phyloP scores from a whole-genome alignment of 1,140 invertebrate species.

The Eulimnadia texana region DNA sequence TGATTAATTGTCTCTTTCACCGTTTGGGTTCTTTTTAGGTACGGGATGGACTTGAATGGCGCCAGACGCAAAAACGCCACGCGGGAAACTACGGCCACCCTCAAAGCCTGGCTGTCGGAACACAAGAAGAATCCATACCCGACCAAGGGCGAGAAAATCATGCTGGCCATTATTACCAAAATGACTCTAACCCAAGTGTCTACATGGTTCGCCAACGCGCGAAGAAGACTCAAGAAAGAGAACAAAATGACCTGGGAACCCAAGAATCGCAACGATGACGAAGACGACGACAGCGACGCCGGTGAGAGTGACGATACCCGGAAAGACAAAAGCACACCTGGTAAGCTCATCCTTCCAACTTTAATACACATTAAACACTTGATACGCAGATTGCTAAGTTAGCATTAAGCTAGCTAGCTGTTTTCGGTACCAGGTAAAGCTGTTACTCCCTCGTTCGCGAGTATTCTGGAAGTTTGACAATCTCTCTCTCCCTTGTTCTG shows the following conservation, averaged over 20 bases:
- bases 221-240: conserved; percentile 47
- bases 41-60: conserved; percentile 78
- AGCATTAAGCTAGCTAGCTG: neutral
- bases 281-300: conserved; percentile 28
- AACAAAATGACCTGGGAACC: conserved; percentile 55
- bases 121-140: conserved; percentile 93
- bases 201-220: conserved; percentile 54
- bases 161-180: conserved; percentile 96
- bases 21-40: conserved; percentile 39
- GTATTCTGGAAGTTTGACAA: neutral
- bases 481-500: neutral
- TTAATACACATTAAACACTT: conserved; percentile 28
- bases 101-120: conserved; percentile 86
- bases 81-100: conserved; percentile 85
- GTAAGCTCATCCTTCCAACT: conserved; percentile 44
- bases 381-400: too few relatives aligned
- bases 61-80: conserved; percentile 92
- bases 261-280: conserved; percentile 31
- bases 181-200: conserved; percentile 80
- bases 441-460: neutral
- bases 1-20: too few relatives aligned
- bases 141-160: conserved; percentile 97
- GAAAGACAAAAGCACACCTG: conserved; percentile 49
- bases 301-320: conserved; percentile 40
- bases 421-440: neutral